A percentile compares a stretch with the other conserved stretches of the same genome.
phyloP scores from a whole-genome alignment of 1,140 invertebrate species.

The Drosophila sucinea region DNA sequence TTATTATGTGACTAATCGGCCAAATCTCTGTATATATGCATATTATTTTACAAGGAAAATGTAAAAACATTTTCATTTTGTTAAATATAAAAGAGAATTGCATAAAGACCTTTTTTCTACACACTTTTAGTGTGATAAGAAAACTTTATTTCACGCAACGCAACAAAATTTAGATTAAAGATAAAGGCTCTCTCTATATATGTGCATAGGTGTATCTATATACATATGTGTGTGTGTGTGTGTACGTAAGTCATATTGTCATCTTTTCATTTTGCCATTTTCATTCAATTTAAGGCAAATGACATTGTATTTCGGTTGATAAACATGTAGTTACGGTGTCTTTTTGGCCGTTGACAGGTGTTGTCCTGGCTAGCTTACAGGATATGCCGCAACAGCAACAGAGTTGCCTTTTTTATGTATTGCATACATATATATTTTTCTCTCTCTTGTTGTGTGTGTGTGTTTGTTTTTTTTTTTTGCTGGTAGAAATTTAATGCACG shows the following conservation, averaged over 20 bases:
- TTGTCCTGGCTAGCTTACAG: constrained; percentile 2
- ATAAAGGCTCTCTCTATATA: no score
- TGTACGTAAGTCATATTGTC: background rate
- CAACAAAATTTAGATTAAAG: no score
- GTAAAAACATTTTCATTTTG: no score
- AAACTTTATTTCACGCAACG: no score
- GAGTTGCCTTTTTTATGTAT: background rate
- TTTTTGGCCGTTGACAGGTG: background rate
- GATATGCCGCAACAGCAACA: constrained; percentile 4
- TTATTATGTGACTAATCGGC: no score
- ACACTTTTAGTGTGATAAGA: no score
- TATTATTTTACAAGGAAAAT: no score
- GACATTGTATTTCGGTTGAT: constrained; percentile 3
- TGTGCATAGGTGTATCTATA: no score
- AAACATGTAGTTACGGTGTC: background rate
- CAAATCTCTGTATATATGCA: no score
- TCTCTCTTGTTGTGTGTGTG: background rate
- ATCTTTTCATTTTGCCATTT: background rate
- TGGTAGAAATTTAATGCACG: constrained; percentile 55
- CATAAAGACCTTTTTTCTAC: no score
- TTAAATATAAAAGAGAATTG: no score
- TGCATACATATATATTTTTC: background rate
- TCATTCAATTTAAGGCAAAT: constrained; percentile 3
- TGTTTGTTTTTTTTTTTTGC: background rate
- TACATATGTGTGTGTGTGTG: no score